Evolutionary conservation across 2,888 invertebrate species (phyloP), one percentile per base, ranked within the genome.

Genomic region (Troglohyphantes excavatus): DNA sequence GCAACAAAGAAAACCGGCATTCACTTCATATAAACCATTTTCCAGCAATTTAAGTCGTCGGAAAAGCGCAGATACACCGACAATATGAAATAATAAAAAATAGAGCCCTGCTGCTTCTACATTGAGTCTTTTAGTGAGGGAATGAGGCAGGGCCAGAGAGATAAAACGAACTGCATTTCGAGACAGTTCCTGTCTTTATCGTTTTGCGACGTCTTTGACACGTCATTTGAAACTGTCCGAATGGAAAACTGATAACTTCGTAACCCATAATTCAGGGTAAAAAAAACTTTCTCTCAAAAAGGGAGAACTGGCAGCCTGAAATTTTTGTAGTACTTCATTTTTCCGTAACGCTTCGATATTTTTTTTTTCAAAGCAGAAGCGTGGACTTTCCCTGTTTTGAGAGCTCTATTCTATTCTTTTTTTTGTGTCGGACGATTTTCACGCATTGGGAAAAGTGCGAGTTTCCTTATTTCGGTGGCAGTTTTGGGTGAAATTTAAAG

Each of bases 231-330:
- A 85, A 85, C 85, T 76, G 85, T 85, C 85, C 85, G 68, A 85
- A 85, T 85, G 85, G 85, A 85, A 85, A 85, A 85, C 85, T 85
- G 85, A 85, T 85, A 85, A 85, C 76, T 85, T 59, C 68, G 67
- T 75, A 76, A 39, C 85, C 85, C 76, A 85, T 85, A 85, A 85
- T 85, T 85, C 76, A 85, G 68, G 23, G 39, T 29, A 73, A 70
- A 76, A n/a, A 73, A 61, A 27, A 26, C n/a, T 72, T 27, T 46
- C 1, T 43, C 65, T n/a, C 13, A 23, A 23, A 61, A 19, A 61
- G 27, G 13, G 53, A 21, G 46, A 67, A 68, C 43, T 23, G 46
- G 33, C 39, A 43, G 33, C 43, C 75, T 23, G 29, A 76, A 65
- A 59, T 68, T 85, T 85, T 33, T 13, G 75, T 76, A 72, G 63